A percentile compares a stretch with the other conserved stretches of the same genome.
Conservation (phyloP, 2,113 vertebrate species). For the Pandion haliaetus region DNA sequence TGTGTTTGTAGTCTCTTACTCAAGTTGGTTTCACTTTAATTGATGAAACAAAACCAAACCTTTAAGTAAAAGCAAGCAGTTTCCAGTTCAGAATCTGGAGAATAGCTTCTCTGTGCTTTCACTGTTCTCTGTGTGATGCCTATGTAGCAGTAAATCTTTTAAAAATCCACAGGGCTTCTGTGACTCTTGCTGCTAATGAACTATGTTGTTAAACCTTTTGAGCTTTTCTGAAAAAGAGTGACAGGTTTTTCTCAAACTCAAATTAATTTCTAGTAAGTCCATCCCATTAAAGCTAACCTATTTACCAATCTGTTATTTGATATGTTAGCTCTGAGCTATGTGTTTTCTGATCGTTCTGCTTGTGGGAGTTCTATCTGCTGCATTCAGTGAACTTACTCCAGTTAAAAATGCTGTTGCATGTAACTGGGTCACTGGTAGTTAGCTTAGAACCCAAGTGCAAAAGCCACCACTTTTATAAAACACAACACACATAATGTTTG, state of each 20-base stretch:
- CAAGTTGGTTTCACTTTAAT: background rate
- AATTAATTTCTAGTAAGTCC: conserved; percentile 15
- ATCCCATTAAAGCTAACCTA: conserved; percentile 43
- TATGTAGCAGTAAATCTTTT: background rate
- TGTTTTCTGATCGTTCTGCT: conserved; percentile 8
- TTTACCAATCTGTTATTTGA: conserved; percentile 46
- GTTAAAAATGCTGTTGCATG: conserved; percentile 32
- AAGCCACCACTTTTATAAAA: background rate
- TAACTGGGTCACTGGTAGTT: conserved; percentile 27
- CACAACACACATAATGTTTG: background rate
- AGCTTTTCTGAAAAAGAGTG: background rate
- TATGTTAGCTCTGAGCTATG: conserved; percentile 1
- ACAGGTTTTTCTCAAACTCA: conserved; percentile 12
- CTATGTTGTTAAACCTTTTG: background rate
- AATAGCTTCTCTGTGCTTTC: background rate
- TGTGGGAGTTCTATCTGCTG: conserved; percentile 20
- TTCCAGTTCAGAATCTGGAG: background rate
- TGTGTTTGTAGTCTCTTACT: background rate
- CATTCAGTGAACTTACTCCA: background rate
- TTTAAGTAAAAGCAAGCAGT: background rate
- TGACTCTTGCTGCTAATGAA: conserved; percentile 1
- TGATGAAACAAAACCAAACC: background rate
- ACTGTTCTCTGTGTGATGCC: background rate
- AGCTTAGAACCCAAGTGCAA: conserved; percentile 10
- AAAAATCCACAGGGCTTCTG: background rate